phyloP scores from a whole-genome alignment of 2,888 invertebrate species.

The Acanthosepion pharaonis region DNA sequence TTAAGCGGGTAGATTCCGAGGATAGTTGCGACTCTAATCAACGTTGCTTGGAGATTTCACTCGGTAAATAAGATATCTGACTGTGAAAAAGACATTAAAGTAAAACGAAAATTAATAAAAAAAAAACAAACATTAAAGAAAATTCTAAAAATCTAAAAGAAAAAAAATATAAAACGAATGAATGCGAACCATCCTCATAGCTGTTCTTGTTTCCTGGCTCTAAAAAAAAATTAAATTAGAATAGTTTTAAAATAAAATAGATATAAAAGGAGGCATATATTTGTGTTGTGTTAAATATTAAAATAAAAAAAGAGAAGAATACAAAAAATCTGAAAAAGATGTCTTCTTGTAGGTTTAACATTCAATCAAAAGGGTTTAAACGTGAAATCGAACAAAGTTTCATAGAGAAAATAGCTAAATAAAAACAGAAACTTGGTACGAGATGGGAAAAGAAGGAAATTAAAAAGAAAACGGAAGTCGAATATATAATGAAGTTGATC shows the following conservation, averaged over 20 bases:
- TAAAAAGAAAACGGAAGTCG: no score
- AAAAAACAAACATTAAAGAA: no score
- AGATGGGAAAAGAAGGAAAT: no score
- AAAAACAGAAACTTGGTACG: no score
- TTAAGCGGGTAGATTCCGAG: not conserved
- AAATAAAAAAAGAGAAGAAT: not conserved
- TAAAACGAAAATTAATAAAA: no score
- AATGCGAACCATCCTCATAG: not conserved
- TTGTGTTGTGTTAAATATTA: not conserved
- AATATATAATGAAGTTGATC: no score
- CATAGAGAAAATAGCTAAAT: not conserved
- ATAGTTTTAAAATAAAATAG: not conserved
- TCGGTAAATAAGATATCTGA: conserved; percentile 7
- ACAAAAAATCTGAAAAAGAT: not conserved
- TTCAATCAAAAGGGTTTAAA: conserved; percentile 16
- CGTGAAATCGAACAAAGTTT: not conserved
- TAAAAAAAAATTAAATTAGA: not conserved
- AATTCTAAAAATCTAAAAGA: no score
- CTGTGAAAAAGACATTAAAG: no score
- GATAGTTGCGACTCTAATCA: not conserved
- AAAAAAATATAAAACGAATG: no score
- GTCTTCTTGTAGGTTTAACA: not conserved
- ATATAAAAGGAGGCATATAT: not conserved
- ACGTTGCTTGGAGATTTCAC: not conserved
- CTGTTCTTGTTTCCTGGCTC: not conserved